A percentile compares a stretch with the other conserved stretches of the same genome.
Evolutionary conservation across 1,140 invertebrate species (phyloP).

Genomic region (Drosophila malerkotliana): DNA sequence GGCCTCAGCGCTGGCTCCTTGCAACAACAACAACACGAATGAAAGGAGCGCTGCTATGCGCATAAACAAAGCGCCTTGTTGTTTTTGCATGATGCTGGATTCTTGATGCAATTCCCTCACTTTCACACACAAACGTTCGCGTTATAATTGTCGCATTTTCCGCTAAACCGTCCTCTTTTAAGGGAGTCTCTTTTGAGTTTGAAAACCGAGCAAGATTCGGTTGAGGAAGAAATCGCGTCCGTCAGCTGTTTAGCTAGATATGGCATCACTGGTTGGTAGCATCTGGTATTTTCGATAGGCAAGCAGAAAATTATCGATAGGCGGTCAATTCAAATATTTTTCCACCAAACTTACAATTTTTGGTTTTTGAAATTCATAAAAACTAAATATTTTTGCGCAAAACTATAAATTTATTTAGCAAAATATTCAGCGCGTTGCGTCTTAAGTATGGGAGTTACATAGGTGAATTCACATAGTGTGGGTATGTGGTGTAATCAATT

Average conservation of each 20-base stretch:
- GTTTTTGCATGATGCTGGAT: constrained; percentile 34
- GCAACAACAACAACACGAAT: constrained; percentile 47
- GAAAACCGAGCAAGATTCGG: not conserved
- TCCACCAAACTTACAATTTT: not conserved
- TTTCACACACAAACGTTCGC: constrained; percentile 2
- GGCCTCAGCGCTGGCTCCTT: constrained; percentile 46
- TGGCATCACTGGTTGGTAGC: no score
- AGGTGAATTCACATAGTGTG: constrained; percentile 33
- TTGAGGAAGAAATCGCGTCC: no score
- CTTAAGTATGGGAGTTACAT: constrained; percentile 51
- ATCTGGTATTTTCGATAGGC: no score
- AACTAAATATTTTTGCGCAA: constrained; percentile 29
- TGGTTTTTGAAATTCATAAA: not conserved
- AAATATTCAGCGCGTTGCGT: constrained; percentile 51
- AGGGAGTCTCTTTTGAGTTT: not conserved
- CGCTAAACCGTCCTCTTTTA: not conserved
- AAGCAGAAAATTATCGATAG: no score
- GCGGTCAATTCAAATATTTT: not conserved
- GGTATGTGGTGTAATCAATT: constrained; percentile 31
- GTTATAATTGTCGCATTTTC: constrained; percentile 39
- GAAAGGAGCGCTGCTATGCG: constrained; percentile 9
- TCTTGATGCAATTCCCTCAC: not conserved
- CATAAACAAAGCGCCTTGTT: constrained; percentile 44
- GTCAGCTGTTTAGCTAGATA: not conserved
- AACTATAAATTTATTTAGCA: constrained; percentile 71